Evolutionary conservation across 2,888 invertebrate genomes (phyloP).

Genomic region (Stenchaetothrips biformis): DNA sequence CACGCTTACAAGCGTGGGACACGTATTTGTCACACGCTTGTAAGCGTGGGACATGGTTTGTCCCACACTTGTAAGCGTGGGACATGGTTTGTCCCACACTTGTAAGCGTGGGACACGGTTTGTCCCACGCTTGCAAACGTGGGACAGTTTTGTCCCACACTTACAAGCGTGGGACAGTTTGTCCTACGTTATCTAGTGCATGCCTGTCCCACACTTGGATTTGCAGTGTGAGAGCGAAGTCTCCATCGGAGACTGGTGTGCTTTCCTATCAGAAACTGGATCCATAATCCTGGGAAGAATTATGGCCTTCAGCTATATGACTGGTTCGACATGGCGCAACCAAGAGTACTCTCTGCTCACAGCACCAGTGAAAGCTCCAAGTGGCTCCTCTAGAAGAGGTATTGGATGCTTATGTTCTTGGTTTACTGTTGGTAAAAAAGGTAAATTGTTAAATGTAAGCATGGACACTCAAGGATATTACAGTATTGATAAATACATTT

Average conservation of each 20-base stretch:
- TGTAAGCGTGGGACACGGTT: too few species aligned
- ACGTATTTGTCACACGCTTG: too few species aligned
- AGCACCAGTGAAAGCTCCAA: background rate
- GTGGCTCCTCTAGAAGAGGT: background rate
- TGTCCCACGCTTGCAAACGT: too few species aligned
- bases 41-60: too few species aligned
- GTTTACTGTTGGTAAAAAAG: background rate
- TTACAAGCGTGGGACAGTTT: too few species aligned
- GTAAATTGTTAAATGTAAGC: background rate
- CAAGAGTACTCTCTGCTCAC: background rate
- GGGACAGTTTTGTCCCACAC: too few species aligned
- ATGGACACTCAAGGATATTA: slow-evolving; percentile 1
- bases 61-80: too few species aligned
- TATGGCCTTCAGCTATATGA: background rate
- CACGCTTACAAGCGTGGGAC: too few species aligned
- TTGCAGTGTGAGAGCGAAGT: background rate
- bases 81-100: too few species aligned
- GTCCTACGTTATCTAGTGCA: too few species aligned
- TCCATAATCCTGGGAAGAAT: background rate
- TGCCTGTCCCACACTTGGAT: too few species aligned
- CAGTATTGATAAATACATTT: background rate
- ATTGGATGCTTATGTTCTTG: background rate
- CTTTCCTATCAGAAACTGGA: background rate
- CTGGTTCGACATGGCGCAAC: background rate
- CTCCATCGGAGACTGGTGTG: background rate